Evolutionary conservation across 2,888 invertebrate species (phyloP), one percentile per base, ranked within the genome.

Genomic region (Hedychridium roseum): DNA sequence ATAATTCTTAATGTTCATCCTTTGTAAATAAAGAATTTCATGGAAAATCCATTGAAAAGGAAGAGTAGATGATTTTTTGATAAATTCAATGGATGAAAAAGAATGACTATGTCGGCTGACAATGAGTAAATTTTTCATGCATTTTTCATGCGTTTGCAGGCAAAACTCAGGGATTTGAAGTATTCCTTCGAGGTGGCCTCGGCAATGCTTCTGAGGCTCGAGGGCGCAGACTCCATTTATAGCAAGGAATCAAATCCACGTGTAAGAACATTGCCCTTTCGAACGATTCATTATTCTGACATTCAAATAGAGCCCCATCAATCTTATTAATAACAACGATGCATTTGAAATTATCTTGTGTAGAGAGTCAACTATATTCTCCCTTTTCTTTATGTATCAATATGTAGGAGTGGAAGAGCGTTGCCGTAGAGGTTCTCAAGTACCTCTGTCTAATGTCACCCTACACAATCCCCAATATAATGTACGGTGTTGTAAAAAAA

Each of bases 381-480:
- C n/a, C n/a, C n/a, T n/a, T n/a, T n/a, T n/a, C n/a, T n/a, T n/a
- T n/a, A n/a, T n/a, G n/a, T n/a, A n/a, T n/a, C n/a, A n/a, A n/a
- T n/a, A n/a, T 18, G 2, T 82, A 86, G 65, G 80, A 84, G 48
- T 85, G 84, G 70, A 81, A 84, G 41, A 86, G 86, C 5, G 82
- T 86, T 1, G 83, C 85, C 79, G 81, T 83, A 1, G 87, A 88
- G 76, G 78, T 91, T 0, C 68, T 90, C 0, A 88, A 87, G 68
- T 87, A 83, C 64, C 42, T 86, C 12, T 76, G 84, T 2, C 84
- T 86, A n/a, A 66, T 81, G 43, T 90, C 91, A 0, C 79, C 85
- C 4, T 86, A 88, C 65, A 88, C 86, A n/a, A 80, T 89, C 14
- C 83, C 87, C 0, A 84, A 86, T 17, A 82, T 90, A 0, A 71